Evolutionary conservation across 2,888 invertebrate species (phyloP), one percentile per base, ranked within the genome.

Genomic region (Eumerus sabulonum): DNA sequence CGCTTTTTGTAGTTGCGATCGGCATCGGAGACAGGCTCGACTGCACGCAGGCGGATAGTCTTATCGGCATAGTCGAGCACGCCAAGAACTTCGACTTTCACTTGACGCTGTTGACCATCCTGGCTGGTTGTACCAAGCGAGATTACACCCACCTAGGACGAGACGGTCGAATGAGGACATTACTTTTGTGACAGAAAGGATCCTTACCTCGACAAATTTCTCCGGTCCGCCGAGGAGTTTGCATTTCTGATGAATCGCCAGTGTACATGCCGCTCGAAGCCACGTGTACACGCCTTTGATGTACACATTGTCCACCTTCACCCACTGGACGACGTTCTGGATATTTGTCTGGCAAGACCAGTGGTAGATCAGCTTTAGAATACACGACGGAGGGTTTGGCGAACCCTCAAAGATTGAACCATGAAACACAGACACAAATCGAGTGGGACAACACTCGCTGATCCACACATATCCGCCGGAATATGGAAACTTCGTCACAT

Each of bases 401-500:
- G 95, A 94, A 0, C 94, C 94, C 88, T 96, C 96, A 85, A 96
- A 97, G 60, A 97, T 91, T 0, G 96, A 96, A 27, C 95, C 95
- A 82, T 93, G 93, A 88, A 96, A 96, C 0, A 96, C 95, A 0
- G 96, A 96, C 3, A 96, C 94, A 86, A 95, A 96, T 51, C 94
- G 92, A 9, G 94, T 94, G 0, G 95, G 94, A 84, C 96, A 96
- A 86, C 96, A 96, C 81, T 95, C 94, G 0, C 94, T 94, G 82
- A 96, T 95, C 96, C 96, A 96, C 0, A 96, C 96, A 85, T 96
- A 96, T 38, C 96, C 96, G 0, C 96, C 96, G 0, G 95, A 95
- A 87, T 93, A 95, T 0, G 95, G 95, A 86, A 96, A 96, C 83
- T 95, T 95, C 0, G 93, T 92, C 0, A 93, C 93, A 86, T 96